Conservation (phyloP, 35 echinoderm and acorn worm species). For the Ophiothrix spiculata region DNA sequence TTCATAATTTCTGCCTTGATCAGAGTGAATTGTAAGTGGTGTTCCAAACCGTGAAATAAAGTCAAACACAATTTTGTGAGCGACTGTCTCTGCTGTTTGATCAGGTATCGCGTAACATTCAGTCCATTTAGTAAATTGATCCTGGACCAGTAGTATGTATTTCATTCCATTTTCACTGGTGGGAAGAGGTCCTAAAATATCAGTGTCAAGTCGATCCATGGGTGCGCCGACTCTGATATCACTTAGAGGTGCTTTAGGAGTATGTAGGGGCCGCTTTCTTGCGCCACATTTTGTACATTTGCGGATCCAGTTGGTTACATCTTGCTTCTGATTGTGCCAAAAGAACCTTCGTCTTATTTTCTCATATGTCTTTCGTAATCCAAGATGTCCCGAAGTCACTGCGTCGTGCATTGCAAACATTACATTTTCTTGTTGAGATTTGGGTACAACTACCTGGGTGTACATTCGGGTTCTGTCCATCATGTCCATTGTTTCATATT, state of each 20-base stretch:
- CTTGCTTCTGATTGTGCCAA: constrained; percentile 1
- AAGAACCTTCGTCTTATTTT: constrained; percentile 7
- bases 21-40: constrained; percentile 33
- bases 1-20: constrained; percentile 53
- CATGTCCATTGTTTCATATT: background rate
- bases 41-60: constrained; percentile 45
- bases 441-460: background rate
- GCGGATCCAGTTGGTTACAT: background rate
- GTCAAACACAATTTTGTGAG: constrained; percentile 48
- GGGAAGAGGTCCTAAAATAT: constrained; percentile 67
- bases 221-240: constrained; percentile 30
- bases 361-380: background rate
- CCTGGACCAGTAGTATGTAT: constrained; percentile 41
- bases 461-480: too few relatives aligned
- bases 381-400: constrained; percentile 5
- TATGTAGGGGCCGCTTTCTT: constrained; percentile 10
- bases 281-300: constrained; percentile 20
- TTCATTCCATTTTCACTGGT: constrained; percentile 30
- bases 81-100: constrained; percentile 46
- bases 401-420: constrained; percentile 6
- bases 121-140: constrained; percentile 68
- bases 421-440: background rate
- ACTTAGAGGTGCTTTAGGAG: constrained; percentile 12
- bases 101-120: constrained; percentile 63
- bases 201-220: constrained; percentile 55